These are phyloP conservation scores for Hipparchia sbordonii DNA, from an alignment of 2,888 invertebrate genomes.

Conservation along the genomic window DNA sequence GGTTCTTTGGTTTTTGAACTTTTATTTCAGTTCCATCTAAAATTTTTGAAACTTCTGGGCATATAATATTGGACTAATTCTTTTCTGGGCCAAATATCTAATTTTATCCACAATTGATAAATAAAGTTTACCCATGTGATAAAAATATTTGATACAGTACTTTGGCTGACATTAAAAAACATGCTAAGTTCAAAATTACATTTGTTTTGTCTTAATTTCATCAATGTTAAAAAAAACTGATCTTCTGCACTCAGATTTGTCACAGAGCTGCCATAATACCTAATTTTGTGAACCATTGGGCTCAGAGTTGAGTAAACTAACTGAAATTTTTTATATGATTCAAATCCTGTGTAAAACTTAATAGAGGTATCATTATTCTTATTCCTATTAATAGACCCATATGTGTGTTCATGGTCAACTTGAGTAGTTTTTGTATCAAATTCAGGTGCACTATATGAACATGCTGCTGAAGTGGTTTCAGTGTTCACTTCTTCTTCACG, in stretches of 20 bases:
- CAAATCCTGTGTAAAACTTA: neutral
- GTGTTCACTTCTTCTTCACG: too few relatives aligned
- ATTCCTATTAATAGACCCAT: too few relatives aligned
- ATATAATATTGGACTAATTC: conserved; percentile 1
- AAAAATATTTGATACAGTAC: neutral
- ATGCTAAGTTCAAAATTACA: conserved; percentile 10
- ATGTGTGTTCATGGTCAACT: too few relatives aligned
- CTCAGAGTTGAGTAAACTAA: conserved; percentile 3
- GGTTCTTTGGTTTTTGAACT: conserved; percentile 11
- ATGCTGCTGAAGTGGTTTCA: too few relatives aligned
- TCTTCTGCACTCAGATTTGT: neutral
- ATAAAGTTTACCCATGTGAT: conserved; percentile 1
- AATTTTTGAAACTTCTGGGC: neutral
- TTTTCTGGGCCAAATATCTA: conserved; percentile 10
- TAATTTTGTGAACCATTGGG: conserved; percentile 11
- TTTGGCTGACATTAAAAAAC: neutral
- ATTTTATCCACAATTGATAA: neutral
- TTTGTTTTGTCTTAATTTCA: conserved; percentile 11
- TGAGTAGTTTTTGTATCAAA: too few relatives aligned
- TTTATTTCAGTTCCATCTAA: conserved; percentile 13
- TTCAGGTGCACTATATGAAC: too few relatives aligned
- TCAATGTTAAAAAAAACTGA: conserved; percentile 11
- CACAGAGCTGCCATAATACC: neutral
- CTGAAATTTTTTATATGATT: conserved; percentile 11
- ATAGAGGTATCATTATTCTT: too few relatives aligned